Conservation (phyloP, 1,140 invertebrate species). For the Propsilocerus akamusi region DNA sequence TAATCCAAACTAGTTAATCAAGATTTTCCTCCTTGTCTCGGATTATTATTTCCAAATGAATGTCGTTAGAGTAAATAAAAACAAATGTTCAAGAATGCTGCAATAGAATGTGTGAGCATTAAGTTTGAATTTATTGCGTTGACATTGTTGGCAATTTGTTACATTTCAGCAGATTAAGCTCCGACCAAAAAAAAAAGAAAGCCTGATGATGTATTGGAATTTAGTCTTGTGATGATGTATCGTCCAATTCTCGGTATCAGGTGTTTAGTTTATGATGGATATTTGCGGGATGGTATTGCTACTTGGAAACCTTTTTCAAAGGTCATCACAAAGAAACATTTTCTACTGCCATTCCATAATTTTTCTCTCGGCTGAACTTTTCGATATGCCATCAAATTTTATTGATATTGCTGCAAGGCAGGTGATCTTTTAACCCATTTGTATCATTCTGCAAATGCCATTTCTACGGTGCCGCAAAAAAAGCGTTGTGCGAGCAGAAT, state of each 20-base stretch:
- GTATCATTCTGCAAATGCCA: background rate
- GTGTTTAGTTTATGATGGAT: background rate
- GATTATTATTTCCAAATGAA: background rate
- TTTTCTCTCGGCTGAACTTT: background rate
- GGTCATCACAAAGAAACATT: background rate
- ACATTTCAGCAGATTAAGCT: background rate
- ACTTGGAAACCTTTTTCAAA: background rate
- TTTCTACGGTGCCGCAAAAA: background rate
- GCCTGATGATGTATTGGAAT: background rate
- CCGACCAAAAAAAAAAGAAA: background rate
- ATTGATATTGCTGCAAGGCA: background rate
- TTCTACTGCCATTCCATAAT: background rate
- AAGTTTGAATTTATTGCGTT: background rate
- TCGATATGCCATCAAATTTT: background rate
- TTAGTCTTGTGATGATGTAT: no score
- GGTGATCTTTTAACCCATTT: no score
- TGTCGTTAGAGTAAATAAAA: background rate
- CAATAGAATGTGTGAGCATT: no score
- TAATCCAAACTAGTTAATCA: slow-evolving; percentile 1
- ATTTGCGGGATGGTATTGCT: background rate
- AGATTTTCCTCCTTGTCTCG: background rate
- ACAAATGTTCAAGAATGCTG: background rate
- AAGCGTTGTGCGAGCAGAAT: background rate
- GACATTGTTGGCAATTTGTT: slow-evolving; percentile 1
- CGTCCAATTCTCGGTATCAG: no score